Conservation (phyloP, 2,888 invertebrate species). For the Drosophila recens region DNA sequence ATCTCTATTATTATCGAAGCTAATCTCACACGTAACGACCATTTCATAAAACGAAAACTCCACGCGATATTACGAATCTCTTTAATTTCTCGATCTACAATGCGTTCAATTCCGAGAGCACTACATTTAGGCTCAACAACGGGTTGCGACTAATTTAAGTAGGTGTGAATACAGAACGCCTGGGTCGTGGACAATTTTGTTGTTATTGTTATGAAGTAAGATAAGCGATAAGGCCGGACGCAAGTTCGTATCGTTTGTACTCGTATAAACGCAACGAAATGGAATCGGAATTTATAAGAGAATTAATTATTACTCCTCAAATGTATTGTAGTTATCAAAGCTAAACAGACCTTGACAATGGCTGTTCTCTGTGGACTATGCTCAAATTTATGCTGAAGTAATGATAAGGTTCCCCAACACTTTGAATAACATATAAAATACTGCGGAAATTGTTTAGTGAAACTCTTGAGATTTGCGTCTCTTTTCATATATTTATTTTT, state of each 20-base stretch:
- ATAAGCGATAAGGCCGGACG: conserved; percentile 68
- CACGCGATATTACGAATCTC: conserved; percentile 6
- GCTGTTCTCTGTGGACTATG: conserved; percentile 23
- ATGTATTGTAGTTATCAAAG: conserved; percentile 34
- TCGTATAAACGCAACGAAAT: conserved; percentile 36
- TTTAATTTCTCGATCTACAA: conserved; percentile 6
- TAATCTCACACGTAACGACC: conserved; percentile 83
- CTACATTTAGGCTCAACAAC: conserved; percentile 46
- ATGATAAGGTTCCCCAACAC: conserved; percentile 27
- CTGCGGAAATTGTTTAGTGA: background rate
- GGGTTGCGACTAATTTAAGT: conserved; percentile 57
- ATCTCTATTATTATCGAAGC: conserved; percentile 82
- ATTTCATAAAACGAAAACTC: conserved; percentile 57
- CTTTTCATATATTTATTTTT: background rate
- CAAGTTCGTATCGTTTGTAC: conserved; percentile 34
- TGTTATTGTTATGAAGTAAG: conserved; percentile 37
- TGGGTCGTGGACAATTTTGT: conserved; percentile 24
- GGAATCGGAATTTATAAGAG: conserved; percentile 61
- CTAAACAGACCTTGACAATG: conserved; percentile 55
- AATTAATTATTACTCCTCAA: conserved; percentile 19
- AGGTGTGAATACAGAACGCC: conserved; percentile 19
- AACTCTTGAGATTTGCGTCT: background rate
- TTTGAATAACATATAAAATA: background rate
- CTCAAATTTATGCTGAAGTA: conserved; percentile 29
- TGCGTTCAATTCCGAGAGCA: conserved; percentile 3